Base-by-base conservation (phyloP, 2,113 vertebrate genomes). In the Platanista minor region DNA sequence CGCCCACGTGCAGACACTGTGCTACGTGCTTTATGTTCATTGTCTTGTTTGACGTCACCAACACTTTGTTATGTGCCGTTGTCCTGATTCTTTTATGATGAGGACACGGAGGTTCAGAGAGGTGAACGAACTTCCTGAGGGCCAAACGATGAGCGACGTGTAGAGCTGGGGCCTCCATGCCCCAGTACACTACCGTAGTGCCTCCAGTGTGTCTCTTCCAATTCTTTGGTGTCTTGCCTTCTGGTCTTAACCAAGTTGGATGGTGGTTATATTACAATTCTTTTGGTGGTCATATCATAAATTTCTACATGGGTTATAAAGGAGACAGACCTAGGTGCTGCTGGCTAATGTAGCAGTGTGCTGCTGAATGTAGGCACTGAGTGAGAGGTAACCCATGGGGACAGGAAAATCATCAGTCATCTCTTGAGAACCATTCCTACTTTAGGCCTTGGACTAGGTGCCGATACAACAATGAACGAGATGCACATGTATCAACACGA, bases 91-190 rank as follows among this genome's bases (percentile, higher is more conserved):
- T 80, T 23, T 90, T 10, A 8, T 20, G 67, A 61, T 5, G 67
- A 52, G 13, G 62, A 36, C 13, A 5, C 41, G 21, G 86, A 61
- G 25, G 41, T 85, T 81, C 10, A 4, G 18, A 69, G 49, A 75
- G 36, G 31, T 31, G 61, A 20, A 29, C 85, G 33, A 82, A 23
- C 52, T 67, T 72, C 20, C n/a, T 10, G 1, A 84, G 17, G 29
- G 7, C 20, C n/a, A 9, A 2, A 0, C 7, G n/a, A 69, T 54
- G 12, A 25, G 3, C 4, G 29, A 1, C 39, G 49, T 18, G 15
- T 4, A 5, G 25, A 39, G 57, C 14, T 23, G 41, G 15, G n/a
- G 15, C 67, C 54, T 61, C 39, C 15, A 13, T 1, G 17, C 46
- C n/a, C 33, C 17, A 39, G 57, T 36, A 49, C 4, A 17, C 21